These are phyloP conservation scores for Adelognathus sp. DNA, from an alignment of 2,888 invertebrate species.

Conservation along the genomic window DNA sequence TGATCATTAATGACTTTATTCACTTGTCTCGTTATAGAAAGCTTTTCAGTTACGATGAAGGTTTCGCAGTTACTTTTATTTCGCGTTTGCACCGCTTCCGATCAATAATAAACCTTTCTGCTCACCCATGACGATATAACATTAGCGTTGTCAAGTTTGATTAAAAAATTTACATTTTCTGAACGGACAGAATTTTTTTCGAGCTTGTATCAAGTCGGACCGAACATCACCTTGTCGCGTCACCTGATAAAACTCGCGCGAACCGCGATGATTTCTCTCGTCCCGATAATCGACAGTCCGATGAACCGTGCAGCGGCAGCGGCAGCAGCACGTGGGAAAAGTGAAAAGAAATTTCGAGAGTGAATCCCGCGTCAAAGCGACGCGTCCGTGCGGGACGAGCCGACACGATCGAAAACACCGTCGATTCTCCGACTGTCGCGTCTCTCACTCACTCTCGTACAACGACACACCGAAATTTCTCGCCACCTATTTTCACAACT, in stretches of 20 bases:
- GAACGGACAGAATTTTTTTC: background rate
- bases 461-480: constrained; percentile 52
- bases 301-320: constrained; percentile 2
- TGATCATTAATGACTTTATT: too few species aligned
- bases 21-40: too few species aligned
- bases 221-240: background rate
- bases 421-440: constrained; percentile 7
- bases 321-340: constrained; percentile 51
- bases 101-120: too few species aligned
- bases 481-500: constrained; percentile 69
- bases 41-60: too few species aligned
- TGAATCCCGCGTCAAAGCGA: constrained; percentile 37
- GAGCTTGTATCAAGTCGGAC: background rate
- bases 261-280: constrained; percentile 45
- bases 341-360: constrained; percentile 63
- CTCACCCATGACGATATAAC: too few species aligned
- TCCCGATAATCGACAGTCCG: constrained; percentile 14
- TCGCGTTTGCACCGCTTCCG: too few species aligned
- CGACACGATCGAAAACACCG: constrained; percentile 30
- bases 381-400: constrained; percentile 54
- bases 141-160: too few species aligned
- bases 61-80: too few species aligned
- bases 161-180: too few species aligned
- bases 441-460: too few species aligned
- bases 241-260: background rate